Base-by-base conservation (phyloP, 2,113 vertebrate genomes). In the Platichthys flesus region DNA sequence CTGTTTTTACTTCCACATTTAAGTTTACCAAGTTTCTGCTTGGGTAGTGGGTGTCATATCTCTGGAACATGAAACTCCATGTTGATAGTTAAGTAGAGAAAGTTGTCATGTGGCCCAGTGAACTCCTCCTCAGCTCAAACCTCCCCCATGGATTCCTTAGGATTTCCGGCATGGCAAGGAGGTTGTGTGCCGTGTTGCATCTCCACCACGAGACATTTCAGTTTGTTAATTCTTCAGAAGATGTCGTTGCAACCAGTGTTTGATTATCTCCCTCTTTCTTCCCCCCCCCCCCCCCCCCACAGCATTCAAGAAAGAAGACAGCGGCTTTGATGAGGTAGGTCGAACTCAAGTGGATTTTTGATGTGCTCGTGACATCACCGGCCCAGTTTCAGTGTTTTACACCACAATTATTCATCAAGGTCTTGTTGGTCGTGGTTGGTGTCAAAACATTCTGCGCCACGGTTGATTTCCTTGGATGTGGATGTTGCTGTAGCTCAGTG, bases 301-400 rank as follows among this genome's bases (percentile, higher is more conserved):
- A 99, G 97, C 97, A 82, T 95, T 98, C 95, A 99, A 97, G 95
- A 99, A 99, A 93, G 97, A 99, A 16, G 97, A 99, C 87, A 96
- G 92, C 81, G 86, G 92, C 89, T 97, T 98, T 91, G 97, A 99
- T 87, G 97, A 98, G 96, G 97, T 99, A 95, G 83, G 93, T 81
- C 57, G 21, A 77, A 88, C 81, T 71, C 28, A 45, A 64, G 37
- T 64, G 24, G 21, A 35, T 69, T 65, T 70, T 76, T 26, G 0
- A 42, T 56, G 40, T 28, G 66, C 66, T 35, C 20, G 24, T 79
- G 70, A 71, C 74, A 55, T 68, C 61, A 21, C 60, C 66, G 74
- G 71, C 57, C 67, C 80, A 78, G 20, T 79, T 81, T 80, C 75
- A 81, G 7, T 12, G n/a, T n/a, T 51, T 12, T 65, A 69, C 47